Conservation (phyloP, 1,140 invertebrate species). For the Teleopsis dalmanni region DNA sequence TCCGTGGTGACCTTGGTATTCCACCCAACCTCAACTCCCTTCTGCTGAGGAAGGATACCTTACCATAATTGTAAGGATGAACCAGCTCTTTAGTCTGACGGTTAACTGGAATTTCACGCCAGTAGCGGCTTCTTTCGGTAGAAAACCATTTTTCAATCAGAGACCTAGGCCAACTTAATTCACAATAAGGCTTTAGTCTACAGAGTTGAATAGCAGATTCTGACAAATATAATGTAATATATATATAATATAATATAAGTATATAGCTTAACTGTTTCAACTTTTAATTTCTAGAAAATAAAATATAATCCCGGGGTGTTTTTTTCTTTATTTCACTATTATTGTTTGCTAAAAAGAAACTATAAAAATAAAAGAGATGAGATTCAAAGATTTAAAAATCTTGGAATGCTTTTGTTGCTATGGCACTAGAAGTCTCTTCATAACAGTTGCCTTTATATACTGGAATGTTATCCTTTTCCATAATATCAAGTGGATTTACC, state of each 20-base stretch:
- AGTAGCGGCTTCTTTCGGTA: no score
- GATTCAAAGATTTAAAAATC: slow-evolving; percentile 18
- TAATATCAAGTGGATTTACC: slow-evolving; percentile 20
- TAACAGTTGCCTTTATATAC: slow-evolving; percentile 13
- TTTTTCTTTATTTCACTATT: background rate
- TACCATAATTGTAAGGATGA: no score
- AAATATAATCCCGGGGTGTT: background rate
- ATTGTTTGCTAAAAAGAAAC: background rate
- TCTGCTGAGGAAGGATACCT: no score
- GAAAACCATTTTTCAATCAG: no score
- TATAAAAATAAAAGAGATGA: background rate
- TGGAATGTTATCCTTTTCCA: slow-evolving; percentile 16
- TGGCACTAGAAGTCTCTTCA: slow-evolving; percentile 7
- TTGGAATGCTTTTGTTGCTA: slow-evolving; percentile 23
- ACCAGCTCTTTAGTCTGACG: no score
- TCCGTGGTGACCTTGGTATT: no score
- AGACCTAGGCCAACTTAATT: no score
- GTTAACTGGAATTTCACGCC: no score
- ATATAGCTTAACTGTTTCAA: background rate
- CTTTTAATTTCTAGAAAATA: background rate
- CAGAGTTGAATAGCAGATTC: background rate
- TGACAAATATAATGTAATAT: no score
- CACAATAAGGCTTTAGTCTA: no score
- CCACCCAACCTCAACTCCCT: no score
- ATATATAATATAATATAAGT: background rate